Base-by-base conservation (phyloP, 2,797 vertebrate genomes). In the Danionella dracula region DNA sequence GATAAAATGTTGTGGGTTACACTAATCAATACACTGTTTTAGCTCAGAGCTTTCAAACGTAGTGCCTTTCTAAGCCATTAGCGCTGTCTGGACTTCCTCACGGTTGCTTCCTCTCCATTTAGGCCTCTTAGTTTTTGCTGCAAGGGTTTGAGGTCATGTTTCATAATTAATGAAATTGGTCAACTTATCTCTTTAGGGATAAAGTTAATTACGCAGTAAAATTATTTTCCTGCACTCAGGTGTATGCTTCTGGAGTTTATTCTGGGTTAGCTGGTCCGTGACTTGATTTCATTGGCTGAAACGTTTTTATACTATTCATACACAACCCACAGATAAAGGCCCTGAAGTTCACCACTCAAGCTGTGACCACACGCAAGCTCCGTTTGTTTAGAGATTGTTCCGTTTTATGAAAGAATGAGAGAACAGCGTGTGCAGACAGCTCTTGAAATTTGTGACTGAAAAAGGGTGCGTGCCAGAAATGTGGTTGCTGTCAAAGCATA, bases 191-290 rank as follows among this genome's bases (percentile, higher is more conserved):
- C 76, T 77, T 70, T 10, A 0, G 57, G 59, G 72, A 78, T 48
- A 60, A 41, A 74, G 75, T 80, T 77, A 81, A 80, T 82, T 81
- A 71, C 20, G 32, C 61, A 64, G 49, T 74, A 68, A 75, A 82
- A 71, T n/a, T 17, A 37, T 40, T 48, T 15, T 56, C n/a, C 15
- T 12, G 23, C 23, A 29, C 40, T 66, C 53, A 31, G 64, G 41
- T 48, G 32, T 35, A 48, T 48, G 11, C 11, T 38, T 51, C 16
- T 53, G 37, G 37, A 29, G 40, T 19, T 49, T n/a, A 23, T 34
- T 57, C 27, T 21, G 41, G 54, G 15, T 42, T 35, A 42, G 20
- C 21, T 4, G 1, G 5, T 35, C 23, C 9, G 6, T 27, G 1
- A 1, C 20, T 37, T 23, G 23, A 35, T 23, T 61, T 48, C 31